These are phyloP conservation scores for Sebastes cheni DNA, from an alignment of 2,797 vertebrate species.

Conservation along the genomic window DNA sequence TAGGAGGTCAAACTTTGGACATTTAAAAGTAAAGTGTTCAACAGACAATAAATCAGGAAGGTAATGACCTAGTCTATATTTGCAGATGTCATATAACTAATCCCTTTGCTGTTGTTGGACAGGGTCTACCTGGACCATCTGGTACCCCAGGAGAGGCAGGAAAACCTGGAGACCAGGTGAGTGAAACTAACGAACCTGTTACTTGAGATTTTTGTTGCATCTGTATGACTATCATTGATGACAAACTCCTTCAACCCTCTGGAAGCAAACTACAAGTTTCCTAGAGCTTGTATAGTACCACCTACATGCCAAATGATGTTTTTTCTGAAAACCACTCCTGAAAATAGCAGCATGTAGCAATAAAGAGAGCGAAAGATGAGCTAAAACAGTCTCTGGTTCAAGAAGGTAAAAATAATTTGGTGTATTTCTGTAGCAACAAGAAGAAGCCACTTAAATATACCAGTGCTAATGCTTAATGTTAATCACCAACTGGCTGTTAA, in stretches of 20 bases:
- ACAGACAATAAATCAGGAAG: not conserved
- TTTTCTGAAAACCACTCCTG: not conserved
- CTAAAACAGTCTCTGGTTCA: not conserved
- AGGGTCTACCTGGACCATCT: slow-evolving; percentile 92
- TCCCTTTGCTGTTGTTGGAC: slow-evolving; percentile 38
- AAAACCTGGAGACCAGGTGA: slow-evolving; percentile 93
- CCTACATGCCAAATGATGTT: not conserved
- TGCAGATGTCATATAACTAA: slow-evolving; percentile 14
- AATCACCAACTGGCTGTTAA: not conserved
- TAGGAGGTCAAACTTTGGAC: not conserved
- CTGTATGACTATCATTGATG: not conserved
- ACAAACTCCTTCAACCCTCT: not conserved
- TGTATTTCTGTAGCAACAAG: not conserved
- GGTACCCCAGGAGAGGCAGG: slow-evolving; percentile 92
- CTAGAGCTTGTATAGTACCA: too few species aligned
- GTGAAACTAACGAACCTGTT: slow-evolving; percentile 4
- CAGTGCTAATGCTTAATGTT: not conserved
- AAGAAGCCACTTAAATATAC: not conserved
- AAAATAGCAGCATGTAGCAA: not conserved
- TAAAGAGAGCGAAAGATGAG: not conserved
- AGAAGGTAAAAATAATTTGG: not conserved
- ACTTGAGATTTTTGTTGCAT: not conserved
- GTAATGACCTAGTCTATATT: not conserved
- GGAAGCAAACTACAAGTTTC: not conserved
- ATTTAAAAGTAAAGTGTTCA: not conserved